phyloP scores from a whole-genome alignment of 2,113 vertebrate species.

The Alosa alosa region DNA sequence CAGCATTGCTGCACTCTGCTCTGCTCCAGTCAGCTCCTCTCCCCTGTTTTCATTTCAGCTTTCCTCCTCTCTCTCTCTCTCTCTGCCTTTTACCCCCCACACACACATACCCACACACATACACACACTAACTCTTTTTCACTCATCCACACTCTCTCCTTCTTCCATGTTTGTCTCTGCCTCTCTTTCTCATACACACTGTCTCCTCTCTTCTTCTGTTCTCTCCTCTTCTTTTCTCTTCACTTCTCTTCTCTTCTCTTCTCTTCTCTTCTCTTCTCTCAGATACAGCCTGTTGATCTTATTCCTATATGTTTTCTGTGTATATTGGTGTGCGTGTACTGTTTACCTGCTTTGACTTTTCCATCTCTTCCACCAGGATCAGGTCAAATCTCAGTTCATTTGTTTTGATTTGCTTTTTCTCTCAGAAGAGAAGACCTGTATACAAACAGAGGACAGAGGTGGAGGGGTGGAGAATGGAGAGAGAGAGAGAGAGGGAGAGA shows the following conservation, averaged over 20 bases:
- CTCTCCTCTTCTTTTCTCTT: constrained; percentile 36
- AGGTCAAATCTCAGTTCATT: background rate
- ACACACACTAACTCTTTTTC: constrained; percentile 18
- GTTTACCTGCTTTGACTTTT: background rate
- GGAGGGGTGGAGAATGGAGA: background rate
- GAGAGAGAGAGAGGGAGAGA: background rate
- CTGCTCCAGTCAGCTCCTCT: constrained; percentile 39
- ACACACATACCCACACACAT: no score
- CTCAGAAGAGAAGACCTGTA: background rate
- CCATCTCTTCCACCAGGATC: background rate
- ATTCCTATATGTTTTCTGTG: background rate
- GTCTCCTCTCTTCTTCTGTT: background rate
- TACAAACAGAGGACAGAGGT: background rate
- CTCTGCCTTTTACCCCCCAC: no score
- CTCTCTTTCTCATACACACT: background rate
- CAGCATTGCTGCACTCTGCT: constrained; percentile 55
- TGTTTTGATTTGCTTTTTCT: background rate
- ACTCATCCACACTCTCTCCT: constrained; percentile 50
- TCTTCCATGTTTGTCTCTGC: constrained; percentile 35
- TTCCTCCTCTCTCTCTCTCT: constrained; percentile 36
- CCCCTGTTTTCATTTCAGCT: constrained; percentile 34
- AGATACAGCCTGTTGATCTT: background rate
- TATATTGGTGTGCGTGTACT: background rate
- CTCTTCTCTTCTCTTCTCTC: constrained; percentile 26
- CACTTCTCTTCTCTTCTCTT: constrained; percentile 40